Percentiles rank a stretch among this genome's conserved stretches.
Evolutionary conservation across 2,113 vertebrate species (phyloP).

Genomic region (Cebus imitator): DNA sequence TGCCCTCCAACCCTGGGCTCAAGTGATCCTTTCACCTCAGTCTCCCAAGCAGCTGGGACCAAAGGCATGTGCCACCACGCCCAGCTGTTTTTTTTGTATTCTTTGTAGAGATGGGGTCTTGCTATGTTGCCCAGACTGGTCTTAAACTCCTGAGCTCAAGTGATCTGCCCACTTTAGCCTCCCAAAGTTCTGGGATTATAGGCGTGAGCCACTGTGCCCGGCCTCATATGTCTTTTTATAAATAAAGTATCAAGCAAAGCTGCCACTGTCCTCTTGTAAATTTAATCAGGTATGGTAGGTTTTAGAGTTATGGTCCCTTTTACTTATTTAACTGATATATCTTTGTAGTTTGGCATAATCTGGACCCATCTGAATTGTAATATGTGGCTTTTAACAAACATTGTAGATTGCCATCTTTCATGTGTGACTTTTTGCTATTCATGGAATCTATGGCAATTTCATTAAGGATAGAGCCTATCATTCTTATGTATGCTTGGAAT

Average conservation of each 20-base stretch:
- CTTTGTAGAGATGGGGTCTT: too few relatives aligned
- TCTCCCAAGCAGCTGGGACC: too few relatives aligned
- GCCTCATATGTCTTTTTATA: not conserved
- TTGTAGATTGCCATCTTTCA: not conserved
- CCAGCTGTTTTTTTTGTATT: too few relatives aligned
- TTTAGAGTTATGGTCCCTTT: not conserved
- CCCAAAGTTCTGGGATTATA: too few relatives aligned
- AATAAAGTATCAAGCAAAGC: not conserved
- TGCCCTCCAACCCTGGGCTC: too few relatives aligned
- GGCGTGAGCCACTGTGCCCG: too few relatives aligned
- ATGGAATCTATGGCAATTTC: not conserved
- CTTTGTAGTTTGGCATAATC: not conserved
- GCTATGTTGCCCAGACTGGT: too few relatives aligned
- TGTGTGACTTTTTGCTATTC: not conserved
- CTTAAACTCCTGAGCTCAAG: too few relatives aligned
- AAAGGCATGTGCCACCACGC: too few relatives aligned
- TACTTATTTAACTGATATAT: not conserved
- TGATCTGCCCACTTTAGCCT: too few relatives aligned
- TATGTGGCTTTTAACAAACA: not conserved
- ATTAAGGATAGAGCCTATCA: not conserved
- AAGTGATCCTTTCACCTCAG: too few relatives aligned
- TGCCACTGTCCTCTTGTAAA: not conserved
- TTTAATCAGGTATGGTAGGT: not conserved
- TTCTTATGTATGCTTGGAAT: not conserved
- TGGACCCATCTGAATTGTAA: conserved; percentile 26